Conservation (phyloP, 1,140 invertebrate species). For the Orius insidiosus region DNA sequence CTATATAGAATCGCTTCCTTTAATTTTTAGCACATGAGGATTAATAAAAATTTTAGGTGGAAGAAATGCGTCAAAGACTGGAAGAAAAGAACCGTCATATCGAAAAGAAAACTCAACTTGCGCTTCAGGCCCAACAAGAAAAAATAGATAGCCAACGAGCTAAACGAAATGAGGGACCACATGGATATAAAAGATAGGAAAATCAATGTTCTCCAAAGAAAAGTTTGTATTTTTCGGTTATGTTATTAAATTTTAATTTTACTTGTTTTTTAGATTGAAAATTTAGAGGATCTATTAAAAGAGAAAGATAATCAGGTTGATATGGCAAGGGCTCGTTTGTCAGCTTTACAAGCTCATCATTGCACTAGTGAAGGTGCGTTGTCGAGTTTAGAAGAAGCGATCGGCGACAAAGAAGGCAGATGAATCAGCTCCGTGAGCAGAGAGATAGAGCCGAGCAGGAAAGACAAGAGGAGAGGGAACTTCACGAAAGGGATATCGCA, state of each 20-base stretch:
- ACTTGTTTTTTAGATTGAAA: slow-evolving; percentile 75
- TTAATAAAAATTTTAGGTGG: slow-evolving; percentile 41
- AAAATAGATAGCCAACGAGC: slow-evolving; percentile 66
- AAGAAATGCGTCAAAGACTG: slow-evolving; percentile 78
- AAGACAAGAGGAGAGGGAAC: slow-evolving; percentile 83
- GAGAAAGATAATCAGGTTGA: slow-evolving; percentile 97
- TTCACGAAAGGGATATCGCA: slow-evolving; percentile 82
- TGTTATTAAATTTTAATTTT: no score
- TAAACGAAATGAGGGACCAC: slow-evolving; percentile 86
- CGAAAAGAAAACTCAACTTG: slow-evolving; percentile 87
- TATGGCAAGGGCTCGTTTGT: slow-evolving; percentile 74
- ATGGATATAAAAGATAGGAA: slow-evolving; percentile 96
- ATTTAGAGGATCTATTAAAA: slow-evolving; percentile 87
- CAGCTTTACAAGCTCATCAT: slow-evolving; percentile 81
- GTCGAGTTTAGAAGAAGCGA: slow-evolving; percentile 86
- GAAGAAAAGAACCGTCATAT: slow-evolving; percentile 94
- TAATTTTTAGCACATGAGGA: no score
- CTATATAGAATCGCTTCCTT: no score
- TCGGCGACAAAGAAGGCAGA: slow-evolving; percentile 95
- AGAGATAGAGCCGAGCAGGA: slow-evolving; percentile 91
- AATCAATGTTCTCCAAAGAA: slow-evolving; percentile 89
- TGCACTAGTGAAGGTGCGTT: slow-evolving; percentile 82
- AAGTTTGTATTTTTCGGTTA: no score
- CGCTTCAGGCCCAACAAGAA: slow-evolving; percentile 76
- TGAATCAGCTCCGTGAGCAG: slow-evolving; percentile 77